phyloP scores from a whole-genome alignment of 2,113 vertebrate genomes.

The Casuarius casuarius region DNA sequence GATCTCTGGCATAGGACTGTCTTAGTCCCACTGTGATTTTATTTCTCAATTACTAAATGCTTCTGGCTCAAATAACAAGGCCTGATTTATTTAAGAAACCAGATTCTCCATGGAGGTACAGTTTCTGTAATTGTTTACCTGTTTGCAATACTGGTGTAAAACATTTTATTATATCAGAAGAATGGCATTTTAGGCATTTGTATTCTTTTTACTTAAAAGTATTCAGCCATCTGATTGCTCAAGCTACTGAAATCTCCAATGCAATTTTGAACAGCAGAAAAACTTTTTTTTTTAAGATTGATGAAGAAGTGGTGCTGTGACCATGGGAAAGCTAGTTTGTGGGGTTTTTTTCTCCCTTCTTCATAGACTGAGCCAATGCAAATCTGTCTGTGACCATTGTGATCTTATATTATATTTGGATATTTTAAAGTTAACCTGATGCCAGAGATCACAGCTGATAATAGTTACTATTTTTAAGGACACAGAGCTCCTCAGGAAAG shows the following conservation, averaged over 20 bases:
- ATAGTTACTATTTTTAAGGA: background rate
- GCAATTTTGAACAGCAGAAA: background rate
- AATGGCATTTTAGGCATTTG: background rate
- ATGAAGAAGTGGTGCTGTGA: background rate
- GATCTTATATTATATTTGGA: background rate
- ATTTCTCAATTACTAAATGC: background rate
- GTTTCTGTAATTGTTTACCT: background rate
- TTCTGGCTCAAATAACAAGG: background rate
- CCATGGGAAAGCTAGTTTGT: background rate
- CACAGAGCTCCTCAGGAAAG: background rate
- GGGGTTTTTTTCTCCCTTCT: background rate
- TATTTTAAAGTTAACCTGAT: background rate
- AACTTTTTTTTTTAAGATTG: rapidly evolving
- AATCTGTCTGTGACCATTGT: background rate
- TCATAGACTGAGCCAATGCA: background rate
- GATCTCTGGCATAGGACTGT: background rate
- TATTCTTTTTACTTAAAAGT: background rate
- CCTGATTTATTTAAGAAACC: background rate
- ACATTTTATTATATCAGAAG: background rate
- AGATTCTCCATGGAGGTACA: background rate
- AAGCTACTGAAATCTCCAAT: background rate
- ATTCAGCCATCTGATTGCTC: background rate
- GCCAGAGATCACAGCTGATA: background rate
- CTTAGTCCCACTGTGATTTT: background rate
- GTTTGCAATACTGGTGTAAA: background rate